A percentile compares a stretch with the other conserved stretches of the same genome.
Conservation (phyloP, 2,888 invertebrate genomes). For the Drosophila helvetica region DNA sequence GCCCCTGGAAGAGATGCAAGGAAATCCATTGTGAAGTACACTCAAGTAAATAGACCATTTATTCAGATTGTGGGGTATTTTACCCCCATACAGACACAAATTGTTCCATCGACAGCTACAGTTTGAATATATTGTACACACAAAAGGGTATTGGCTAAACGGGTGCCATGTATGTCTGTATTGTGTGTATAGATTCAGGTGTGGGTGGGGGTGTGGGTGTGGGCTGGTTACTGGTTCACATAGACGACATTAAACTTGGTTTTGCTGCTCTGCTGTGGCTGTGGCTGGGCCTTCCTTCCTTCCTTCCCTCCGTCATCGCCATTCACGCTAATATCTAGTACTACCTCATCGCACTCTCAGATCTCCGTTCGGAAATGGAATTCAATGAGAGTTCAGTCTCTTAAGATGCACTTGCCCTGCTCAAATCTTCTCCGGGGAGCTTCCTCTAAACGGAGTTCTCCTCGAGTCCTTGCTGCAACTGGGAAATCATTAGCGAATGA, state of each 20-base stretch:
- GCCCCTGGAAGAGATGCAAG: background rate
- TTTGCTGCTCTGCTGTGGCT: constrained; percentile 7
- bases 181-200: background rate
- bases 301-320: constrained; percentile 13
- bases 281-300: constrained; percentile 33
- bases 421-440: constrained; percentile 24
- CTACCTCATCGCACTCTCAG: constrained; percentile 38
- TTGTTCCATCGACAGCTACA: background rate
- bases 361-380: constrained; percentile 29
- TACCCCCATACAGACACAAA: too few relatives aligned
- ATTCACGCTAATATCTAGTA: constrained; percentile 5
- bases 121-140: constrained; percentile 22
- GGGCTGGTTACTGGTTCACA: too few relatives aligned
- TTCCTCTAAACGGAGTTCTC: constrained; percentile 82
- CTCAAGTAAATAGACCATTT: constrained; percentile 69
- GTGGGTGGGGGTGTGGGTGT: background rate
- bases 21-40: constrained; percentile 45
- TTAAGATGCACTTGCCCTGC: constrained; percentile 68
- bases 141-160: constrained; percentile 3
- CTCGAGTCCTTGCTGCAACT: constrained; percentile 81
- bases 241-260: constrained; percentile 44
- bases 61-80: constrained; percentile 45
- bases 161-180: background rate
- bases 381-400: constrained; percentile 71
- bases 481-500: constrained; percentile 10